Evolutionary conservation across 2,888 invertebrate species (phyloP), one percentile per base, ranked within the genome.

Genomic region (Agrilus cyanescens): DNA sequence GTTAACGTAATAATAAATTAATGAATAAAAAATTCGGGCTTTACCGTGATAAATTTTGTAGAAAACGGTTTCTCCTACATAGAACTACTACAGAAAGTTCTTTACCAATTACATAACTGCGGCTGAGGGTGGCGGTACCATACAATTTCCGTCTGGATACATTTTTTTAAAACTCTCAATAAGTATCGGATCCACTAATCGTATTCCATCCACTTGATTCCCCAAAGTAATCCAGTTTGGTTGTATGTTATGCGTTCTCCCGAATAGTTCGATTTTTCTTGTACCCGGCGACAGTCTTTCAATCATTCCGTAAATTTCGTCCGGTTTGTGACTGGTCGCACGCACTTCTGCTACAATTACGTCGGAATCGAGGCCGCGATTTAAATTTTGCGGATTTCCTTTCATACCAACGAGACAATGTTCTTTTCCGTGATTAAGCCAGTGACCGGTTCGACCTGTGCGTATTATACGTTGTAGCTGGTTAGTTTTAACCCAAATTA

Each of bases 401-500:
- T 97, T 97, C 80, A 94, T 90, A 6, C 96, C 96, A 3, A 94
- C 89, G 57, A 97, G 68, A 63, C 96, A 97, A 59, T 97, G 96
- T 61, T 97, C 96, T 65, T 97, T 97, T 16, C 96, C 97, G 63
- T 97, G 97, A 66, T 97, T 97, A 18, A 97, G 71, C 97, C 97
- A 97, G 67, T 97, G 97, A 0, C 97, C 96, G 0, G 96, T 96
- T 41, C 96, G 74, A 0, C 97, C 97, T 0, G 97, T 97, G 25
- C 96, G 74, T 56, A 97, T 97, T 56, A 97, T 96, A 46, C 96
- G 71, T 63, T 97, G 97, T 46, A 97, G 68, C 62, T 97, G 97
- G 68, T 97, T 97, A 0, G 96, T 97, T 70, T 97, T 97, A 41
- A 97, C 96, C 97, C 97, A 97, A 56, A 97, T 96, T 32, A 97